Evolutionary conservation across 2,113 vertebrate genomes (phyloP).

Genomic region (Dromiciops gliroides): DNA sequence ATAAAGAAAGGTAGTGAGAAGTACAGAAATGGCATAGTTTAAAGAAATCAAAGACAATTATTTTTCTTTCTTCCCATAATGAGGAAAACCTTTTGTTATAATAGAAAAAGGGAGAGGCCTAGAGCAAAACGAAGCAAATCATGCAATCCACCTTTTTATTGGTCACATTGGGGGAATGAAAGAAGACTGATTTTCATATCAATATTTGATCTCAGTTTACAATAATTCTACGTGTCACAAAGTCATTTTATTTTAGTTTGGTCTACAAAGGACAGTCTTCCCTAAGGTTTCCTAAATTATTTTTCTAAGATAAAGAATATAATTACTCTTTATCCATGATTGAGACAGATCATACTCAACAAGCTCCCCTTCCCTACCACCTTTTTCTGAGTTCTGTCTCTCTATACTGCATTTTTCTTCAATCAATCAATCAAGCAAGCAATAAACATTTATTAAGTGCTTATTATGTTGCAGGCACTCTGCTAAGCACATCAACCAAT

Average conservation of each 20-base stretch:
- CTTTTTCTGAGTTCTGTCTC: background rate
- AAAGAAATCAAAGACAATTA: background rate
- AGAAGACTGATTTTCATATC: constrained; percentile 28
- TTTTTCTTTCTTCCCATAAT: background rate
- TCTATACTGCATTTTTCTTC: background rate
- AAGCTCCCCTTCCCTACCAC: background rate
- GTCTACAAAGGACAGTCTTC: background rate
- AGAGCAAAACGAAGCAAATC: background rate
- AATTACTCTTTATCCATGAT: background rate
- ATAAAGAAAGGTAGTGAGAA: background rate
- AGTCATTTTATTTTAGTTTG: constrained; percentile 14
- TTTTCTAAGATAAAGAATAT: background rate
- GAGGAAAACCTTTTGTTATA: background rate
- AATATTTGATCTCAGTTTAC: constrained; percentile 24
- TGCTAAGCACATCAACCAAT: background rate
- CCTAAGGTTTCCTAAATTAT: constrained; percentile 6
- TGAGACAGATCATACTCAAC: background rate
- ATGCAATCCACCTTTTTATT: background rate
- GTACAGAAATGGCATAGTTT: background rate
- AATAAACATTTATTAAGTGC: background rate
- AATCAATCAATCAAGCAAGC: constrained; percentile 26
- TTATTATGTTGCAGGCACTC: background rate
- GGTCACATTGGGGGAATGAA: background rate
- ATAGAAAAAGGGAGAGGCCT: background rate
- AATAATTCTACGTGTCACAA: background rate